phyloP scores from a whole-genome alignment of 2,797 vertebrate genomes.

The Clarias laeviceps region DNA sequence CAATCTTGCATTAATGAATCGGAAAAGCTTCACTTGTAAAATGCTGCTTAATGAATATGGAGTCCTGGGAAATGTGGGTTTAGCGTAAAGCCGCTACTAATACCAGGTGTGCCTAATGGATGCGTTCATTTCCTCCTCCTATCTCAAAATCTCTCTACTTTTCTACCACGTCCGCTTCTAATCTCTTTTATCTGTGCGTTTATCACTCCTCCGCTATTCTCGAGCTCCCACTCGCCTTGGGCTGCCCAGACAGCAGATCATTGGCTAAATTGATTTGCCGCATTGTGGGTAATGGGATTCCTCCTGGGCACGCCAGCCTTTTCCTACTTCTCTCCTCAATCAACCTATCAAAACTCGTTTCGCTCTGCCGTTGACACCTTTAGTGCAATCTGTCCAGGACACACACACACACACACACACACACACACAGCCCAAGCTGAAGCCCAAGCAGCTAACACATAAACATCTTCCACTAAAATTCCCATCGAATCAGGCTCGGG shows the following conservation, averaged over 20 bases:
- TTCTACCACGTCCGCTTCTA: constrained; percentile 60
- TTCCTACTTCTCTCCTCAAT: constrained; percentile 56
- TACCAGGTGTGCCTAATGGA: constrained; percentile 42
- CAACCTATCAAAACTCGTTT: constrained; percentile 67
- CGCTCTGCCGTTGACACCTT: constrained; percentile 56
- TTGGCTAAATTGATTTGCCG: constrained; percentile 69
- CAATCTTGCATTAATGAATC: neutral
- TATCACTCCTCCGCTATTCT: constrained; percentile 66
- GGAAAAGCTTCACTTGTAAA: neutral
- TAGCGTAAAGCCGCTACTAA: constrained; percentile 12
- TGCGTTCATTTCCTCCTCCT: constrained; percentile 27
- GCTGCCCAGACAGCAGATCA: constrained; percentile 67
- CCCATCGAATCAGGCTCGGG: neutral
- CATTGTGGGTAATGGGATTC: constrained; percentile 60
- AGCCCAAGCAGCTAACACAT: neutral
- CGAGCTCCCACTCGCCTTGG: constrained; percentile 51
- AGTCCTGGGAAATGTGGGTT: constrained; percentile 48
- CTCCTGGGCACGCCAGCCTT: constrained; percentile 54
- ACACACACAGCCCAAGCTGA: neutral
- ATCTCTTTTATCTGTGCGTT: constrained; percentile 65
- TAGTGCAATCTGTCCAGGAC: constrained; percentile 23
- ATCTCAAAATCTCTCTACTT: constrained; percentile 51
- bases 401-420: neutral
- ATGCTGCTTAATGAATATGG: constrained; percentile 22
- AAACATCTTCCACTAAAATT: neutral